A percentile compares a stretch with the other conserved stretches of the same genome.
Conservation (phyloP, 2,888 invertebrate genomes). For the Cephus sareptanus region DNA sequence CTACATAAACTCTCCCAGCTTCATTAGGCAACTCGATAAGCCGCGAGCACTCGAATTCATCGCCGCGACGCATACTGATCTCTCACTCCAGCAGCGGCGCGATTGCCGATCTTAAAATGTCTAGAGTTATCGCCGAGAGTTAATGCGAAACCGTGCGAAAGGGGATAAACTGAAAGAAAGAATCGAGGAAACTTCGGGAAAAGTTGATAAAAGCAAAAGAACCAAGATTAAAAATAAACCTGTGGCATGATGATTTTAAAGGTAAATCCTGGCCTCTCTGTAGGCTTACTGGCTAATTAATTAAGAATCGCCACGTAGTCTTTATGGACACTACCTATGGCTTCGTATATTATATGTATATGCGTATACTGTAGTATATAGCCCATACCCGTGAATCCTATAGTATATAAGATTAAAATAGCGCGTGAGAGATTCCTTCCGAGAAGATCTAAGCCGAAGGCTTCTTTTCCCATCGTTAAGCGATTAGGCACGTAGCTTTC, state of each 20-base stretch:
- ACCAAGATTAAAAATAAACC: background rate
- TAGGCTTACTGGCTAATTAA: background rate
- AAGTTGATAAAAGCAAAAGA: background rate
- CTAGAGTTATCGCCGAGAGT: background rate
- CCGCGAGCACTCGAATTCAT: background rate
- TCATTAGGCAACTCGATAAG: background rate
- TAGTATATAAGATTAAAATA: constrained; percentile 12
- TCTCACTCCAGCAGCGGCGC: background rate
- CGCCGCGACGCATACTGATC: background rate
- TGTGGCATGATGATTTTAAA: background rate
- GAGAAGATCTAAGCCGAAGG: constrained; percentile 9
- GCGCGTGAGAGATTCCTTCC: constrained; percentile 19
- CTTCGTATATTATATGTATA: background rate
- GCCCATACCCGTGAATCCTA: background rate
- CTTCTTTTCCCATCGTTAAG: constrained; percentile 54
- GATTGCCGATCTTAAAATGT: background rate
- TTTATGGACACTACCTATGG: background rate
- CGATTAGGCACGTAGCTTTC: constrained; percentile 40
- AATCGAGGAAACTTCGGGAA: background rate
- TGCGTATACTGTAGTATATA: background rate
- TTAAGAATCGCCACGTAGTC: background rate
- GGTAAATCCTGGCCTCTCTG: background rate
- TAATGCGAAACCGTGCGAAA: background rate
- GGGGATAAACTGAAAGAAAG: background rate
- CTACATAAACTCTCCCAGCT: background rate